phyloP scores from a whole-genome alignment of 2,797 vertebrate species.

The Glossophaga mutica region DNA sequence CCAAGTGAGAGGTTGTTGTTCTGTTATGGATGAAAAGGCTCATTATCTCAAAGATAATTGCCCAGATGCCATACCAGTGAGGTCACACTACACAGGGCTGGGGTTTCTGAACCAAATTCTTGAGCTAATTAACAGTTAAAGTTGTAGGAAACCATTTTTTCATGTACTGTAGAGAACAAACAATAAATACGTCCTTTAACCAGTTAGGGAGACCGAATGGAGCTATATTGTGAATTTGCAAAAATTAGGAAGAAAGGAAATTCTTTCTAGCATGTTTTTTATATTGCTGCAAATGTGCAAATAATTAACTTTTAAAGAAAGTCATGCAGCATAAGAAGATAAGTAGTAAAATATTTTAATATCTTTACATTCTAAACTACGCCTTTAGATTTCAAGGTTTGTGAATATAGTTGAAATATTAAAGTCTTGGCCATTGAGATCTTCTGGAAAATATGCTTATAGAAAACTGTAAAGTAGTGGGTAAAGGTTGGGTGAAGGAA shows the following conservation, averaged over 20 bases:
- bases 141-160: slow-evolving; percentile 62
- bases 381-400: neutral
- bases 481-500: neutral
- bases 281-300: neutral
- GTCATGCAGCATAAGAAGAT: neutral
- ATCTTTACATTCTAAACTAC: neutral
- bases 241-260: neutral
- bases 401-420: neutral
- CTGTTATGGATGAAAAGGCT: slow-evolving; percentile 80
- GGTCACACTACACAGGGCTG: slow-evolving; percentile 72
- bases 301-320: slow-evolving; percentile 14
- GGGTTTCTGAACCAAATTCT: slow-evolving; percentile 67
- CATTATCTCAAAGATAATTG: slow-evolving; percentile 84
- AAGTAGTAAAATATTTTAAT: neutral
- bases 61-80: slow-evolving; percentile 79
- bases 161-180: slow-evolving; percentile 18
- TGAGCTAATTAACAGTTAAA: slow-evolving; percentile 78
- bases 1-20: slow-evolving; percentile 77
- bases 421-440: neutral
- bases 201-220: neutral
- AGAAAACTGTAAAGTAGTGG: neutral
- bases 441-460: neutral
- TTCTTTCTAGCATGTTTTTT: neutral
- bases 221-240: neutral
- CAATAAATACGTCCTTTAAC: slow-evolving; percentile 10